A percentile compares a stretch with the other conserved stretches of the same genome.
phyloP scores from a whole-genome alignment of 2,888 invertebrate species.

The Lutraria lutraria region DNA sequence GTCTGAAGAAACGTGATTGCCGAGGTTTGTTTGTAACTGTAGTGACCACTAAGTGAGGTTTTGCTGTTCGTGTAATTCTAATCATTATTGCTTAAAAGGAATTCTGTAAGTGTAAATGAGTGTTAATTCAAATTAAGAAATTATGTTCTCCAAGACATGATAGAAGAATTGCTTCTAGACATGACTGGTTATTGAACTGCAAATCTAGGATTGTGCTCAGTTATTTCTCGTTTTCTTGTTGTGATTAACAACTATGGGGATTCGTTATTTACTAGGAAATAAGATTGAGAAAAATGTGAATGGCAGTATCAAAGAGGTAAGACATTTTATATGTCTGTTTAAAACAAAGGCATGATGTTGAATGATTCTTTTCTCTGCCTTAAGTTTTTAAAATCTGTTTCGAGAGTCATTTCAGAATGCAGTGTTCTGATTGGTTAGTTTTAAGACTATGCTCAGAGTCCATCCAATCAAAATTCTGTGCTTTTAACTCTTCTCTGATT shows the following conservation, averaged over 20 bases:
- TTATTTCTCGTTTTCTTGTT: constrained; percentile 7
- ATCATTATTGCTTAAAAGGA: not conserved
- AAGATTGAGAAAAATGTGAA: constrained; percentile 4
- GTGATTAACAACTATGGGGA: constrained; percentile 8
- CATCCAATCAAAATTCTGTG: no score
- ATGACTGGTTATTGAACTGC: not conserved
- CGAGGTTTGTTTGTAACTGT: no score
- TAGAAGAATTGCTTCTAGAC: not conserved
- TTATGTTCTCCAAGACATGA: not conserved
- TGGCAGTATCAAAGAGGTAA: not conserved
- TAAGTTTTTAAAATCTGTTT: no score
- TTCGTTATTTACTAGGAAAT: constrained; percentile 14
- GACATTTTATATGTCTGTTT: not conserved
- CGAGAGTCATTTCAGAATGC: no score
- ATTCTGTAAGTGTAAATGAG: not conserved
- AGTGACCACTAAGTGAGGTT: no score
- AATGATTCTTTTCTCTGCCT: no score
- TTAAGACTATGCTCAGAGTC: no score
- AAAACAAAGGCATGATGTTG: no score
- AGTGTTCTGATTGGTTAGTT: no score
- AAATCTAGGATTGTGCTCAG: not conserved
- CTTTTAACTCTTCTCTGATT: no score
- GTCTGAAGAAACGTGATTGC: no score
- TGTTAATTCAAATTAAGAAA: not conserved
- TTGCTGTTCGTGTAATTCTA: no score